These are phyloP conservation scores for Phymatocera aterrima DNA, from an alignment of 2,888 invertebrate species.

Conservation along the genomic window DNA sequence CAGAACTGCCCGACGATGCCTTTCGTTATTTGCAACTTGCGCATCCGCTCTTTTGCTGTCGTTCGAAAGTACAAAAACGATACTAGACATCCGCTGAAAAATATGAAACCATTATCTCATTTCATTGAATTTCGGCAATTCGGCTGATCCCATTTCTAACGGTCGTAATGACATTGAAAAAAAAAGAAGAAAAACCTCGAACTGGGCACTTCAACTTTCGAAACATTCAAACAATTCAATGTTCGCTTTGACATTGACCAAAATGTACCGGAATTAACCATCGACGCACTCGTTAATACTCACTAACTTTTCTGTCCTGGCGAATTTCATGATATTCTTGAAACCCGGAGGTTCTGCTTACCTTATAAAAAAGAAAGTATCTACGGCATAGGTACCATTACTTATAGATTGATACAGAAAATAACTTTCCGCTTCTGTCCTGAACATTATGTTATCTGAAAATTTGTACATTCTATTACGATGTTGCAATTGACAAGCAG, in stretches of 20 bases:
- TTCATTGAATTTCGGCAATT: not conserved
- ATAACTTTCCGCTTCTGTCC: slow-evolving; percentile 72
- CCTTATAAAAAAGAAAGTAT: slow-evolving; percentile 81
- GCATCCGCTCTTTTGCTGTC: slow-evolving; percentile 76
- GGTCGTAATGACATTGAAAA: no score
- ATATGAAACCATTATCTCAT: slow-evolving; percentile 25
- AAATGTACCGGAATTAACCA: not conserved
- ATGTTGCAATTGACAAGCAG: not conserved
- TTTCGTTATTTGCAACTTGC: slow-evolving; percentile 70
- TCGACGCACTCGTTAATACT: not conserved
- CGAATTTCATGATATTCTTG: not conserved
- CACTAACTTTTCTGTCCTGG: not conserved
- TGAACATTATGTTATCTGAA: slow-evolving; percentile 76
- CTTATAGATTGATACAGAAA: slow-evolving; percentile 76
- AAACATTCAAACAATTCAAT: not conserved
- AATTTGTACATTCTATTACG: slow-evolving; percentile 52
- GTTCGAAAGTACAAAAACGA: slow-evolving; percentile 84
- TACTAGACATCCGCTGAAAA: slow-evolving; percentile 83
- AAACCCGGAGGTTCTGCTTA: slow-evolving; percentile 59
- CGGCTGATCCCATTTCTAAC: no score
- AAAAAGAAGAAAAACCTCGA: no score
- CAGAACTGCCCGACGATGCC: slow-evolving; percentile 74
- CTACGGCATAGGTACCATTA: slow-evolving; percentile 79
- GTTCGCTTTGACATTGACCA: no score
- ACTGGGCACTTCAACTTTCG: not conserved